Base-by-base conservation (phyloP, 2,113 vertebrate species). In the Calcarius ornatus region DNA sequence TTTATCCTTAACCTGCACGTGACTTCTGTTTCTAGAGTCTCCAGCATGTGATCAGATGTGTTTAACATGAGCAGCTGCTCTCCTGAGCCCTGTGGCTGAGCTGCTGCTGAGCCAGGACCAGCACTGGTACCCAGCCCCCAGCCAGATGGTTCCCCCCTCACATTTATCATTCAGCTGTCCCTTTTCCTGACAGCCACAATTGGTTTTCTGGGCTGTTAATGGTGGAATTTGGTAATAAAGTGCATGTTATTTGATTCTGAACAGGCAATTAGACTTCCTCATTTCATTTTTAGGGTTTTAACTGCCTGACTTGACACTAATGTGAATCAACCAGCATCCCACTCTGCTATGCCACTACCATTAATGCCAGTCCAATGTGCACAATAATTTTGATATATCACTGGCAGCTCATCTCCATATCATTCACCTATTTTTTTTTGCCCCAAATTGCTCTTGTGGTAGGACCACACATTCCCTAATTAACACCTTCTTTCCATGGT, bases 391-490 rank as follows among this genome's bases (percentile, higher is more conserved):
- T 94, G 97, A 98, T 97, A 94, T 84, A 91, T 70, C 72, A 60
- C 78, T 96, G 89, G 92, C 86, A 92, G 94, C 96, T 96, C 95
- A 96, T 98, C 88, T 98, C 92, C 96, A 85, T 96, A 97, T 96
- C 94, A 93, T 83, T 97, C 93, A 96, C 96, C 84, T 88, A 25
- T 2, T 64, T 75, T 96, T 83, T 96, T 83, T 97, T 82, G 20
- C 15, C 59, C 94, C 86, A 95, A 90, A 93, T 89, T 94, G 87
- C 65, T 96, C 97, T 81, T 90, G 79, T 53, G 37, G 72, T 97
- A 97, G 94, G 95, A 98, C 97, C 97, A 96, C 89, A 96, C 92
- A 83, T 96, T 97, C 82, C 60, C 94, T 97, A 98, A 97, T 98
- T 98, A 98, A 97, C 95, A 97, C 95, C 92, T 96, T 89, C 90